These are phyloP conservation scores for Brachypterus glaber DNA, from an alignment of 2,888 invertebrate species.

Conservation along the genomic window DNA sequence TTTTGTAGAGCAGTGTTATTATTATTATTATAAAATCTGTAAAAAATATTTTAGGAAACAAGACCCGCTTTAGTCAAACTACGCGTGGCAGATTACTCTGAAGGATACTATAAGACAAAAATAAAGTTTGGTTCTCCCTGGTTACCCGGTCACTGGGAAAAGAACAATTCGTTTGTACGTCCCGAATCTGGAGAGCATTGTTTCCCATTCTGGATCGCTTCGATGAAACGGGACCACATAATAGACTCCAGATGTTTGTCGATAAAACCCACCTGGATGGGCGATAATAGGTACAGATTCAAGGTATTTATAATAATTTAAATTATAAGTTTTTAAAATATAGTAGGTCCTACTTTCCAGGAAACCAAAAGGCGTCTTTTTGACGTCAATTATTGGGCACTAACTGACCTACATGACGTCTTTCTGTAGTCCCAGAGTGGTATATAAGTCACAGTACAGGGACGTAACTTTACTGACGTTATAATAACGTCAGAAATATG, in stretches of 20 bases:
- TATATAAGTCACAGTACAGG: too few species aligned
- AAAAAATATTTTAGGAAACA: slow-evolving; percentile 37
- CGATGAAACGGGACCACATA: slow-evolving; percentile 48
- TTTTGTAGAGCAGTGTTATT: too few species aligned
- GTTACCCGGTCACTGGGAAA: slow-evolving; percentile 55
- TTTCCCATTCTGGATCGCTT: slow-evolving; percentile 62
- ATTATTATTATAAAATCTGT: too few species aligned
- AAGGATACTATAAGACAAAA: slow-evolving; percentile 45
- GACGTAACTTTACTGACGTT: too few species aligned
- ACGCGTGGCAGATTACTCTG: slow-evolving; percentile 35
- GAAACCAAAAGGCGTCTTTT: too few species aligned
- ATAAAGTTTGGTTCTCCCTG: slow-evolving; percentile 47
- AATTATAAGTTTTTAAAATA: too few species aligned
- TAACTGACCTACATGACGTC: too few species aligned
- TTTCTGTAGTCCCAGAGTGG: too few species aligned
- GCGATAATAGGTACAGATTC: slow-evolving; percentile 45
- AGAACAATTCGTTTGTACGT: slow-evolving; percentile 28
- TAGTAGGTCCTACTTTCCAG: too few species aligned
- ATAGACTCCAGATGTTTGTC: slow-evolving; percentile 61
- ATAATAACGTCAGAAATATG: too few species aligned
- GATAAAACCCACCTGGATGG: slow-evolving; percentile 82
- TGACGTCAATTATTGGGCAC: too few species aligned
- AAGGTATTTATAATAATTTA: slow-evolving; percentile 37
- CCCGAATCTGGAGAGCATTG: slow-evolving; percentile 47
- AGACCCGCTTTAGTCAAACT: slow-evolving; percentile 37